A percentile compares a stretch with the other conserved stretches of the same genome.
These are phyloP conservation scores for Ceyx erithaca DNA, from an alignment of 2,797 vertebrate genomes.

Conservation along the genomic window DNA sequence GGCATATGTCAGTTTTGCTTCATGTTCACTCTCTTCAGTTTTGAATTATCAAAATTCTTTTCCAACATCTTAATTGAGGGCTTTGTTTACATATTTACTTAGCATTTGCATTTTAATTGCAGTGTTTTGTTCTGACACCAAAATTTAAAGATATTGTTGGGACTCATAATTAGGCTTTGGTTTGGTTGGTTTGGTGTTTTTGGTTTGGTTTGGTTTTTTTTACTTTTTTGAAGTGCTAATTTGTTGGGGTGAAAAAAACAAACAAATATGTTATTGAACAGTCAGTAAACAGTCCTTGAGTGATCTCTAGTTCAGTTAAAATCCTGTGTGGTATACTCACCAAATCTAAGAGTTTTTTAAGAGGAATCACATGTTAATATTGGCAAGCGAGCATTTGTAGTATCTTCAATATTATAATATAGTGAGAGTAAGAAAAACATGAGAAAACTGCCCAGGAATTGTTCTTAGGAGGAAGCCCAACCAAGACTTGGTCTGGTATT, in stretches of 20 bases:
- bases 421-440: neutral
- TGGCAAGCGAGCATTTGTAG: neutral
- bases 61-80: neutral
- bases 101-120: neutral
- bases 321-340: neutral
- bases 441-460: neutral
- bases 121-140: neutral
- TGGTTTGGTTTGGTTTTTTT: neutral
- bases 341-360: neutral
- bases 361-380: neutral
- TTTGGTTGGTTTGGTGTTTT: neutral
- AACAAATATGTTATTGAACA: neutral
- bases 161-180: neutral
- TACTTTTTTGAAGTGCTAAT: neutral
- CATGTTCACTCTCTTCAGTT: neutral
- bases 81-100: neutral
- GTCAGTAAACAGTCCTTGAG: neutral
- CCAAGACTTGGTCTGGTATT: neutral
- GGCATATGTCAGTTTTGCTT: neutral
- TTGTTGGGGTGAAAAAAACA: neutral
- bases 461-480: neutral
- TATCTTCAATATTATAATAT: neutral
- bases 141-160: neutral
- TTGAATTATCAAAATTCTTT: neutral
- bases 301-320: neutral